Evolutionary conservation across 2,888 invertebrate genomes (phyloP), one percentile per base, ranked within the genome.

Genomic region (Andrena flavipes): DNA sequence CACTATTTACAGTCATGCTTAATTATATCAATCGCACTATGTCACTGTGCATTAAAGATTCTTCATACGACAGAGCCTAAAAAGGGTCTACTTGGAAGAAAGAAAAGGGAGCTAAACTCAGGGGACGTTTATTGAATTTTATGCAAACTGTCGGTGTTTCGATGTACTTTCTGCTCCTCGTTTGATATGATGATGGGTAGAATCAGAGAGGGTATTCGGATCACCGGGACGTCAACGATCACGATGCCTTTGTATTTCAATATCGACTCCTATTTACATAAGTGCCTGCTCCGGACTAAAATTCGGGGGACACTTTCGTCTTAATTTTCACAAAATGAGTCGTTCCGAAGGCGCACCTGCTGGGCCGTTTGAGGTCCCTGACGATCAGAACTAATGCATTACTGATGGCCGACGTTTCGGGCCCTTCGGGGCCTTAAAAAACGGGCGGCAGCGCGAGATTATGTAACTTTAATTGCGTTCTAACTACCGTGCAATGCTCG

Each of bases 391-490:
- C 84, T 83, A 85, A 88, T 82, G 87, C 85, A 64, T 82, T 71
- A 70, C 69, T 88, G 82, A 87, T 83, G 83, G 74, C 60, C 84
- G 76, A 85, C 76, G 73, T 35, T 59, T 20, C 35, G 29, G 29
- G 33, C 33, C 69, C 69, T 64, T 76, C 20, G 23, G 35, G 68
- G 63, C 42, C 42, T 48, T 59, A 48, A 62, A 76, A 79, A 79
- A 79, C 76, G 56, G 70, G 10, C 54, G 59, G 70, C 59, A 64
- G 54, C 73, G 81, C 23, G 51, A 42, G 71, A 86, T 88, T 87
- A 87, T 84, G 85, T 84, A 88, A 89, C 76, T 86, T 86, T 89
- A 87, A 88, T 88, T 85, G 85, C 88, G 33, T 88, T 88, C 88
- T 87, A 88, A 88, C 88, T 88, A 88, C 87, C 88, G 88, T 87